A percentile compares a stretch with the other conserved stretches of the same genome.
phyloP scores from a whole-genome alignment of 2,797 vertebrate species.

The Pelochelys cantorii region DNA sequence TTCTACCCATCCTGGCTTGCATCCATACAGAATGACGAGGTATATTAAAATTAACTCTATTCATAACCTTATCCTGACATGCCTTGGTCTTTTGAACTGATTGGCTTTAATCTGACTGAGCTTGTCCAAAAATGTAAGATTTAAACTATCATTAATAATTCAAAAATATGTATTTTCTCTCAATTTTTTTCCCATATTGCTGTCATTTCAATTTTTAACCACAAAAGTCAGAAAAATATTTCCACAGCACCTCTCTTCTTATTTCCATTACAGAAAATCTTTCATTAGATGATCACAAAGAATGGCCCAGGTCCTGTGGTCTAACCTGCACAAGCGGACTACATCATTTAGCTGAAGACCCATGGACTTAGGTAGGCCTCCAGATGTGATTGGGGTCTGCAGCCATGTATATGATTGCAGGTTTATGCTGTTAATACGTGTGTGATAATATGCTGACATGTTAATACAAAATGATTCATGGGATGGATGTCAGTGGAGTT shows the following conservation, averaged over 20 bases:
- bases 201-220: neutral
- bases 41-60: neutral
- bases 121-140: neutral
- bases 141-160: neutral
- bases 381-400: neutral
- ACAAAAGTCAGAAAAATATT: constrained; percentile 11
- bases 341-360: neutral
- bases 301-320: neutral
- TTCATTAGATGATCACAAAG: neutral
- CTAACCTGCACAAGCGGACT: neutral
- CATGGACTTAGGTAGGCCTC: neutral
- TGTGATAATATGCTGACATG: neutral
- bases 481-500: neutral
- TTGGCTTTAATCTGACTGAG: neutral
- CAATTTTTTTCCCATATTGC: neutral
- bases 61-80: neutral
- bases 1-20: rapidly evolving
- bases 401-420: neutral
- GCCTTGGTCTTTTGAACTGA: neutral
- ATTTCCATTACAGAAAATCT: constrained; percentile 25
- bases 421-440: neutral
- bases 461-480: neutral
- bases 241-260: constrained; percentile 34
- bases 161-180: neutral
- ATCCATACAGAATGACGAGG: neutral